Conservation (phyloP, 2,113 vertebrate species). For the Hassar affinis region DNA sequence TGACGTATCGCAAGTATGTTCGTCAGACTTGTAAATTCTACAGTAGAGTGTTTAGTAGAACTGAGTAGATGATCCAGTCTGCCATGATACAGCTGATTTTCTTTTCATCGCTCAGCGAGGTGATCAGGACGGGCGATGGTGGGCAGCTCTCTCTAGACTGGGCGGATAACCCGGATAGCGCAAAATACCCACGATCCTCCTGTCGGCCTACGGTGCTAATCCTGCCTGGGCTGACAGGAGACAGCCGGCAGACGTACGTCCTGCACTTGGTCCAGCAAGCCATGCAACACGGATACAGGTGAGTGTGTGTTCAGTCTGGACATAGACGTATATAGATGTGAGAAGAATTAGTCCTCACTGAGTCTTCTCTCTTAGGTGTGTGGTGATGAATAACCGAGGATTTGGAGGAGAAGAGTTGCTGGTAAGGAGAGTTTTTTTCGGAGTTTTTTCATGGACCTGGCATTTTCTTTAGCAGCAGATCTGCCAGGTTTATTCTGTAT, state of each 20-base stretch:
- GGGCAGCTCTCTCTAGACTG: constrained; percentile 85
- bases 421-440: constrained; percentile 63
- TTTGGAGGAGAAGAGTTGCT: constrained; percentile 76
- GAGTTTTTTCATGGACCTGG: neutral
- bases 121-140: constrained; percentile 75
- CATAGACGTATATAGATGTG: neutral
- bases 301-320: constrained; percentile 5
- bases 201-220: constrained; percentile 76
- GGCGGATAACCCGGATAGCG: constrained; percentile 63
- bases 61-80: too few species aligned
- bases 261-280: constrained; percentile 72
- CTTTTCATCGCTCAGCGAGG: constrained; percentile 64
- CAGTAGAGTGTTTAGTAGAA: neutral
- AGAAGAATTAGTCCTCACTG: neutral
- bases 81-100: neutral
- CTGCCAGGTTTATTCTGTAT: too few species aligned
- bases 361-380: constrained; percentile 67
- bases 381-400: constrained; percentile 82
- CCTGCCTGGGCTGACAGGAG: constrained; percentile 81
- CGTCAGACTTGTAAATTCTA: neutral
- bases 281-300: constrained; percentile 75
- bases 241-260: constrained; percentile 76
- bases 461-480: too few species aligned
- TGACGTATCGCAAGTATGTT: constrained; percentile 78
- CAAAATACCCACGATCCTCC: constrained; percentile 59